Evolutionary conservation across 2,888 invertebrate species (phyloP).

Genomic region (Pherbina coryleti): DNA sequence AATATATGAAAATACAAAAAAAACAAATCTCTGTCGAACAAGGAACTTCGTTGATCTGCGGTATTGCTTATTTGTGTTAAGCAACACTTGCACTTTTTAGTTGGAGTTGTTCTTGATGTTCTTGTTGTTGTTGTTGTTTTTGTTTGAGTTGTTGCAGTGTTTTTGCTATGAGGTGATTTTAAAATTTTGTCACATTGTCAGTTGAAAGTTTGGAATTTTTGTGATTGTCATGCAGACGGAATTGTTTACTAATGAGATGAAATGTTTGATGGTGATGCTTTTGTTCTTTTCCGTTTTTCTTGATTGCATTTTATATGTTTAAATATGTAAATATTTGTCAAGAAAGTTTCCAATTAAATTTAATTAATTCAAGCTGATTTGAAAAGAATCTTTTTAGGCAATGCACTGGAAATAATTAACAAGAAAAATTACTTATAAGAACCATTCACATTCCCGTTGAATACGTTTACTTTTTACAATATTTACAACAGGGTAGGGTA

Average conservation of each 20-base stretch:
- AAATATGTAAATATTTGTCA: neutral
- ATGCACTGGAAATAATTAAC: too few relatives aligned
- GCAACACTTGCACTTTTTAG: slow-evolving; percentile 64
- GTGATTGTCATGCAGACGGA: slow-evolving; percentile 10
- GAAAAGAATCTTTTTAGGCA: too few relatives aligned
- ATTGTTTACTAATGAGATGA: slow-evolving; percentile 34
- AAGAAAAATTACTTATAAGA: too few relatives aligned
- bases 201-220: slow-evolving; percentile 67
- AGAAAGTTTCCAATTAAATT: slow-evolving; percentile 23
- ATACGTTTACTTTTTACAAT: too few relatives aligned
- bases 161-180: slow-evolving; percentile 61
- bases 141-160: slow-evolving; percentile 46
- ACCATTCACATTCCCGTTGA: too few relatives aligned
- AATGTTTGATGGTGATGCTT: neutral
- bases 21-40: neutral
- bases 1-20: slow-evolving; percentile 11
- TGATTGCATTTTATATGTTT: neutral
- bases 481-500: too few relatives aligned
- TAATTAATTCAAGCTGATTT: slow-evolving; percentile 17
- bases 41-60: slow-evolving; percentile 27
- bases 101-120: slow-evolving; percentile 31
- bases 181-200: slow-evolving; percentile 68
- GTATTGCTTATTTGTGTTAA: slow-evolving; percentile 6
- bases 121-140: slow-evolving; percentile 42
- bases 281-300: neutral